Percentiles rank a stretch among this genome's conserved stretches.
Evolutionary conservation across 2,113 vertebrate genomes (phyloP).

Genomic region (Boulengeromyrus knoepffleri): DNA sequence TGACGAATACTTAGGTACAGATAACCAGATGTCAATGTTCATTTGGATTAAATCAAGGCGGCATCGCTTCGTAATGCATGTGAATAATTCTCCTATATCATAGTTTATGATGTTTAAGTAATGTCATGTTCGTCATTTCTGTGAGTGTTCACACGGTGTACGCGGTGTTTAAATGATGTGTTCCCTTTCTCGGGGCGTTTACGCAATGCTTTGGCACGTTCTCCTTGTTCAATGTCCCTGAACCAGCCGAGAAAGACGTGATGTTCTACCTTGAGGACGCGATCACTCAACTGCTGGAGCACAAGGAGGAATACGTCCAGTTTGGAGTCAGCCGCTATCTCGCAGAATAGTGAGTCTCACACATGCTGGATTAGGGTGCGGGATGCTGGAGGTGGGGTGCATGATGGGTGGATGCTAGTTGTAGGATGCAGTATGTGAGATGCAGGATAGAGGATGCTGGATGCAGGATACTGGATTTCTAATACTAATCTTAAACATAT

Average conservation of each 20-base stretch:
- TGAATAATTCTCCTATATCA: background rate
- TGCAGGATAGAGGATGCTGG: background rate
- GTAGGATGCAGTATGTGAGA: background rate
- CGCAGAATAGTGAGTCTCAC: slow-evolving; percentile 82
- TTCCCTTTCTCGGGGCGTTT: too few relatives aligned
- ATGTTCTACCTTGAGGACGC: slow-evolving; percentile 90
- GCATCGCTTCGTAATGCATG: background rate
- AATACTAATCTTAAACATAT: background rate
- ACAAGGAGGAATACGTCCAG: slow-evolving; percentile 84
- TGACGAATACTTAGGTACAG: slow-evolving; percentile 38
- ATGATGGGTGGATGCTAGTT: background rate
- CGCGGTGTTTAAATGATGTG: background rate
- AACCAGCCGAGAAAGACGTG: slow-evolving; percentile 77
- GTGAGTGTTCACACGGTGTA: background rate
- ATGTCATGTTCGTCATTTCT: background rate
- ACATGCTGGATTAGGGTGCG: background rate
- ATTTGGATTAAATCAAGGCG: background rate
- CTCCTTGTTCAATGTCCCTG: slow-evolving; percentile 25
- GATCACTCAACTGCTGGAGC: slow-evolving; percentile 84
- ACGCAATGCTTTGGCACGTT: background rate
- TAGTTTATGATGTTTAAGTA: background rate
- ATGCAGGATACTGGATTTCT: background rate
- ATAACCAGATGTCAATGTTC: background rate
- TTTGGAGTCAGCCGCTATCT: slow-evolving; percentile 86
- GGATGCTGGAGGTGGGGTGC: background rate